phyloP scores from a whole-genome alignment of 1,140 invertebrate genomes.

The Belonocnema kinseyi region DNA sequence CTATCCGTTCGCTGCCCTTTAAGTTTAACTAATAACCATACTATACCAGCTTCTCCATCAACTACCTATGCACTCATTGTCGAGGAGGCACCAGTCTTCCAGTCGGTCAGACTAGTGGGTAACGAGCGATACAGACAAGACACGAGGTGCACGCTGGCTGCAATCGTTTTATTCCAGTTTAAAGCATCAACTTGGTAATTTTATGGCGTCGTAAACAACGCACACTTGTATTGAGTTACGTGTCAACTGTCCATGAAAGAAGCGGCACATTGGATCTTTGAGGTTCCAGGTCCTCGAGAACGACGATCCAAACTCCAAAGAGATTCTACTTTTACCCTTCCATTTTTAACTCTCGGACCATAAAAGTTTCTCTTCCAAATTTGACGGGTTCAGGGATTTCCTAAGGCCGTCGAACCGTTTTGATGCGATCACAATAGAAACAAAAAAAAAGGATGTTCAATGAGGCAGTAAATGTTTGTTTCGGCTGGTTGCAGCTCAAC shows the following conservation, averaged over 20 bases:
- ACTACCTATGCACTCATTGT: constrained; percentile 12
- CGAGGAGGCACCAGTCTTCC: not conserved
- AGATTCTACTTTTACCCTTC: constrained; percentile 53
- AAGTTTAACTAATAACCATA: too few relatives aligned
- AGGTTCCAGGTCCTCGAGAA: constrained; percentile 34
- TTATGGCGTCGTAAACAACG: constrained; percentile 72
- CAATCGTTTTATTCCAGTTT: constrained; percentile 69
- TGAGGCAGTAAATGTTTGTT: constrained; percentile 9
- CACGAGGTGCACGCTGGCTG: constrained; percentile 47
- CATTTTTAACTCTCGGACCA: constrained; percentile 37
- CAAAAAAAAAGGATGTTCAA: not conserved
- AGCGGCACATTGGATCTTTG: constrained; percentile 52
- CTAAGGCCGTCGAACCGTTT: constrained; percentile 26
- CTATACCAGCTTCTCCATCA: not conserved
- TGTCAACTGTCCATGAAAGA: constrained; percentile 60
- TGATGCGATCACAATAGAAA: constrained; percentile 6
- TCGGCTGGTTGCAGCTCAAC: not conserved
- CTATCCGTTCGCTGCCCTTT: not conserved
- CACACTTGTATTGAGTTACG: constrained; percentile 69
- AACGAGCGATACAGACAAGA: constrained; percentile 55
- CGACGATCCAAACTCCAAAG: constrained; percentile 48
- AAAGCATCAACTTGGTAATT: constrained; percentile 71
- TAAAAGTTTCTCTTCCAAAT: constrained; percentile 28
- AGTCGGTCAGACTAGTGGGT: constrained; percentile 42
- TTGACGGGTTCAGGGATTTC: constrained; percentile 5